These are phyloP conservation scores for Triplophysa yarkandensis DNA, from an alignment of 2,797 vertebrate species.

Conservation along the genomic window DNA sequence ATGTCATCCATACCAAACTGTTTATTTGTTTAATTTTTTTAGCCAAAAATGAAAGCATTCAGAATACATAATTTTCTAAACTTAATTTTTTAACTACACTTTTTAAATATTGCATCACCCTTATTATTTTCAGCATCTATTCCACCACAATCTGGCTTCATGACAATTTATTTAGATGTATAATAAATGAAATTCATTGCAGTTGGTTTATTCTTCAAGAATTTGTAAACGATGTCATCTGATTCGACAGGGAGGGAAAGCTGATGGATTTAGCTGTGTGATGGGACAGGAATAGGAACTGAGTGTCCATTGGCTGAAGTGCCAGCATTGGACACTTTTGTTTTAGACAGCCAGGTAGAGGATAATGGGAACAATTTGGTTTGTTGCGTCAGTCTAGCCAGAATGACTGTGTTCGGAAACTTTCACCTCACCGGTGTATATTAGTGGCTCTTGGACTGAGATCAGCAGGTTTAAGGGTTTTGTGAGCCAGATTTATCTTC, in stretches of 20 bases:
- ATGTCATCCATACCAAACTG: no score
- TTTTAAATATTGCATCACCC: background rate
- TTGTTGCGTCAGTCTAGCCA: constrained; percentile 4
- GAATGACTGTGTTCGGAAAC: background rate
- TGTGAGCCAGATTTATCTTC: background rate
- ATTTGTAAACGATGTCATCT: constrained; percentile 2
- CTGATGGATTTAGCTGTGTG: background rate
- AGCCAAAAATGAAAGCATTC: no score
- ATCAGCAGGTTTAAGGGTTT: background rate
- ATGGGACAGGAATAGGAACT: background rate
- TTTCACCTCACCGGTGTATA: background rate
- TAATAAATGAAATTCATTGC: background rate
- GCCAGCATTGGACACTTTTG: background rate
- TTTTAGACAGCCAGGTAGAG: background rate
- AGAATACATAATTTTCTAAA: no score
- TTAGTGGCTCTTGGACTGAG: background rate
- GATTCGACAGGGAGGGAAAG: background rate
- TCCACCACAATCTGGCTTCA: background rate
- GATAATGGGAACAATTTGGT: background rate
- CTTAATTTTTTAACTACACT: background rate
- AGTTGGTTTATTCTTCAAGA: background rate
- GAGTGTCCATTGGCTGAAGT: background rate
- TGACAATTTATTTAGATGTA: constrained; percentile 15
- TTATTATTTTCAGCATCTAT: background rate
- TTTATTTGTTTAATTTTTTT: no score